These are phyloP conservation scores for Hucho hucho DNA, from an alignment of 2,113 vertebrate genomes.

Conservation along the genomic window DNA sequence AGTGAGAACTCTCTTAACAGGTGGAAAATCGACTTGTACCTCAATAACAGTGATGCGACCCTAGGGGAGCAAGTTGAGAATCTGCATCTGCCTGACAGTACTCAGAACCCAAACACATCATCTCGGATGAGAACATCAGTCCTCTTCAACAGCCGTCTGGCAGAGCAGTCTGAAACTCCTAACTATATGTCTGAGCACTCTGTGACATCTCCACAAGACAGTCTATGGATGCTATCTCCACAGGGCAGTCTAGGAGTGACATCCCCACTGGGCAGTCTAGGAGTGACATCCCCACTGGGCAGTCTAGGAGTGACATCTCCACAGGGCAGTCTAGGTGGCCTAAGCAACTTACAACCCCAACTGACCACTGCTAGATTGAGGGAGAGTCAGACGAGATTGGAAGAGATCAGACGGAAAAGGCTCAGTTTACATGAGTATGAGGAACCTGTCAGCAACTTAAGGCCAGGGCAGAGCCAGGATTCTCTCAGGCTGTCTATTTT, in stretches of 20 bases:
- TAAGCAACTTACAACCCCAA: neutral
- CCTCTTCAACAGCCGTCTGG: slow-evolving; percentile 75
- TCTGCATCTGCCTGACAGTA: slow-evolving; percentile 57
- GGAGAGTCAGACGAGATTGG: slow-evolving; percentile 27
- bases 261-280: neutral
- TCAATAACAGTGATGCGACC: slow-evolving; percentile 72
- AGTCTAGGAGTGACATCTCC: neutral
- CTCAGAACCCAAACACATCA: slow-evolving; percentile 65
- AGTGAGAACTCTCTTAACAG: slow-evolving; percentile 84
- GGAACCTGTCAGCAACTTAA: slow-evolving; percentile 35
- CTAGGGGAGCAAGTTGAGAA: slow-evolving; percentile 53
- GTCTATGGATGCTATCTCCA: slow-evolving; percentile 38
- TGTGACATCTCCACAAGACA: slow-evolving; percentile 77
- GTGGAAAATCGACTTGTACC: slow-evolving; percentile 86
- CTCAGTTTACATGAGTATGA: slow-evolving; percentile 63
- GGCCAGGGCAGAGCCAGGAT: slow-evolving; percentile 59
- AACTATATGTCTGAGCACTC: slow-evolving; percentile 64
- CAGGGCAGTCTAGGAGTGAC: neutral
- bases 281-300: neutral
- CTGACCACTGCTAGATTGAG: neutral
- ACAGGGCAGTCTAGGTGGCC: neutral
- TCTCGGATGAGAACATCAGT: slow-evolving; percentile 77
- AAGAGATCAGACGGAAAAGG: slow-evolving; percentile 59
- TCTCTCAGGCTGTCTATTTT: slow-evolving; percentile 58
- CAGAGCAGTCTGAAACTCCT: slow-evolving; percentile 40